phyloP scores from a whole-genome alignment of 2,113 vertebrate genomes.

The Nycticorax nycticorax region DNA sequence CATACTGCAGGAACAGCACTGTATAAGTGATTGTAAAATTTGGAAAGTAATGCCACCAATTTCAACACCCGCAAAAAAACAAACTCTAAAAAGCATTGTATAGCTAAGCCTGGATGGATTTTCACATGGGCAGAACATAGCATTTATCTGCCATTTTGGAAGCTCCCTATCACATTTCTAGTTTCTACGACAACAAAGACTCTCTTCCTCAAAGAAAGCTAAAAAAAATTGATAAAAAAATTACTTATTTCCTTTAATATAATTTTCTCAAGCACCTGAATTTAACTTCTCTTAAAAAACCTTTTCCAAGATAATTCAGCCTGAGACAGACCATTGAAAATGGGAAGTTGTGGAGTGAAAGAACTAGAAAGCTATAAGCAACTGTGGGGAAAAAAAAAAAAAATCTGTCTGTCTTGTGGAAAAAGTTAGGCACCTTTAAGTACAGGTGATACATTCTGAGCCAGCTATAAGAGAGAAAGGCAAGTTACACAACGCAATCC shows the following conservation, averaged over 20 bases:
- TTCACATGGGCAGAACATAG: background rate
- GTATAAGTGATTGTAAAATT: background rate
- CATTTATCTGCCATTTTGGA: background rate
- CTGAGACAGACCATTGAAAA: background rate
- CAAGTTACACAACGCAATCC: slow-evolving; percentile 14
- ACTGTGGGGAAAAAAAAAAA: background rate
- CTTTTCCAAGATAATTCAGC: background rate
- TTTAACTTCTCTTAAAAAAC: background rate
- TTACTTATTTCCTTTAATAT: background rate
- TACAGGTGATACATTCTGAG: background rate
- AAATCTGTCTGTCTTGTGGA: background rate
- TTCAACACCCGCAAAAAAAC: background rate
- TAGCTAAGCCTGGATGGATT: background rate
- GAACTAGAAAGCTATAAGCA: background rate
- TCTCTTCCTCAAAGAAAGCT: background rate
- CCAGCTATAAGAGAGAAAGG: background rate
- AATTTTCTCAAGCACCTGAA: background rate
- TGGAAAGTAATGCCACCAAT: background rate
- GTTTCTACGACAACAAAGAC: background rate
- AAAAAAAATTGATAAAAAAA: background rate
- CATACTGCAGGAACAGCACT: background rate
- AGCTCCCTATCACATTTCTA: background rate
- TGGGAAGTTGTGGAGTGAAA: background rate
- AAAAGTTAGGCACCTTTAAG: background rate
- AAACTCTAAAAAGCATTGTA: background rate